Evolutionary conservation across 2,113 vertebrate genomes (phyloP), one percentile per base, ranked within the genome.

Genomic region (Oryzias melastigma): DNA sequence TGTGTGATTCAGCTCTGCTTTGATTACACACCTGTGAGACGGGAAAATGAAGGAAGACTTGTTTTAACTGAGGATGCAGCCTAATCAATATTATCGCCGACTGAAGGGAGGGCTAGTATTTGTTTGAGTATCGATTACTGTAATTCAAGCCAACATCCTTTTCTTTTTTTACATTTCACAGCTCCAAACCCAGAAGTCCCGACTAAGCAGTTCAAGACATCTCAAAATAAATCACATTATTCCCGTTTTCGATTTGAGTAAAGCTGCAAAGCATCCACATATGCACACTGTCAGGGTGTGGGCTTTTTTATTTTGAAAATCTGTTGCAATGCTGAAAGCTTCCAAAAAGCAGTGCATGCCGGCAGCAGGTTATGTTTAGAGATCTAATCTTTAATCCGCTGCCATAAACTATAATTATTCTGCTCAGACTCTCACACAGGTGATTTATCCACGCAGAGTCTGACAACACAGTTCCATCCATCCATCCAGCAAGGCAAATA

Each of bases 1-100:
- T 35, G 35, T 61, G 66, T 74, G 61, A 55, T 52, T 73, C 60
- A 46, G n/a, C 41, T 55, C 62, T 55, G 50, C 64, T 49, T 45
- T 41, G 17, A 56, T 6, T 35, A 42, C 17, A 58, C 15, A 64
- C 18, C 19, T 15, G n/a, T 7, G 47, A 17, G 40, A 16, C 18
- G 44, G 7, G 16, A 54, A 81, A 66, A 60, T 68, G 46, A 57
- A 77, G 70, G 42, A 61, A 15, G 22, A 69, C 53, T 69, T 63
- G 52, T 65, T 69, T 68, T 71, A 75, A 75, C 57, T 62, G 64
- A 52, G 58, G 41, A 66, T 55, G 46, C 57, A 65, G 40, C 7
- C 1, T 50, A 78, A 64, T 86, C 75, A 68, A 87, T 85, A 80
- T 52, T 63, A n/a, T 61, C 74, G 81, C 64, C 75, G 79, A 81